Evolutionary conservation across 1,140 invertebrate species (phyloP).

Genomic region (Armadillidium nasatum): DNA sequence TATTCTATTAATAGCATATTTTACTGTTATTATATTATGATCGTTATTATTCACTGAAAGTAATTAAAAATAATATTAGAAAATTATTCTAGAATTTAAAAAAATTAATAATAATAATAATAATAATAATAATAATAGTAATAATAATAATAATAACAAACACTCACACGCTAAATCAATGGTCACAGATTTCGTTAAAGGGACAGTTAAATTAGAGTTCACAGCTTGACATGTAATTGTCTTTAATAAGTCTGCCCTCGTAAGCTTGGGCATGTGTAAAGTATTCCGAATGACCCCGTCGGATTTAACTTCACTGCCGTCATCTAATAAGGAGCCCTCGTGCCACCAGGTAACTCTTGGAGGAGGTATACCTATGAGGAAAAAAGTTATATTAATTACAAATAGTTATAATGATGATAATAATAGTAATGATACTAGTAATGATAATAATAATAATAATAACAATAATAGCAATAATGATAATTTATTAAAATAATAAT

Average conservation of each 20-base stretch:
- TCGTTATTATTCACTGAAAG: too few relatives aligned
- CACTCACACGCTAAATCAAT: slow-evolving; percentile 86
- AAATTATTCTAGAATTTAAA: too few relatives aligned
- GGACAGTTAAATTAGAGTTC: slow-evolving; percentile 71
- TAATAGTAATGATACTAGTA: background rate
- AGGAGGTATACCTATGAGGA: slow-evolving; percentile 43
- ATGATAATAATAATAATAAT: background rate
- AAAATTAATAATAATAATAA: too few relatives aligned
- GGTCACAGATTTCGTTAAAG: slow-evolving; percentile 69
- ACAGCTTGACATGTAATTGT: slow-evolving; percentile 74
- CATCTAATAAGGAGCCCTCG: slow-evolving; percentile 21
- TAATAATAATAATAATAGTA: too few relatives aligned
- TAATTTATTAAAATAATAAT: too few relatives aligned
- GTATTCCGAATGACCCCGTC: slow-evolving; percentile 57
- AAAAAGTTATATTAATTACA: background rate
- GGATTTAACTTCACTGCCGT: slow-evolving; percentile 54
- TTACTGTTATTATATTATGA: too few relatives aligned
- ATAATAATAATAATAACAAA: too few relatives aligned
- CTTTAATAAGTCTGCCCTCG: slow-evolving; percentile 69
- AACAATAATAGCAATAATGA: too few relatives aligned
- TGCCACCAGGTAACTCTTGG: slow-evolving; percentile 62
- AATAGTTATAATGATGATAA: too few relatives aligned
- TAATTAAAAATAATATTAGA: too few relatives aligned
- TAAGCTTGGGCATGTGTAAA: slow-evolving; percentile 63
- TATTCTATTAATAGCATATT: too few relatives aligned